phyloP scores from a whole-genome alignment of 1,140 invertebrate species.

The Drosophila trapezifrons region DNA sequence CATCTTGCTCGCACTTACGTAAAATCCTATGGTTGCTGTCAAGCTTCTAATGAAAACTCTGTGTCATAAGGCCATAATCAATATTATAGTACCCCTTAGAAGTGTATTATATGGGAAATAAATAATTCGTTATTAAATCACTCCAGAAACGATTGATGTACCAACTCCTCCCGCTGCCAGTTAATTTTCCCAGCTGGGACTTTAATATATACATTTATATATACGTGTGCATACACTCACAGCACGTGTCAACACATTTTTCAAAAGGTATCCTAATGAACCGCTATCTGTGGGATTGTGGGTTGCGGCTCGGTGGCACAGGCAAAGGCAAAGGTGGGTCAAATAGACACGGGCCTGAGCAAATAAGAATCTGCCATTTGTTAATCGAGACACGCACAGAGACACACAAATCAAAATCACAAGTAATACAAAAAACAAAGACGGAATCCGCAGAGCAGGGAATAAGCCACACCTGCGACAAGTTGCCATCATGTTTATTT shows the following conservation, averaged over 20 bases:
- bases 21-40: too few relatives aligned
- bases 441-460: slow-evolving; percentile 9
- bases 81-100: not conserved
- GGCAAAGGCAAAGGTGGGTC: slow-evolving; percentile 9
- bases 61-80: too few relatives aligned
- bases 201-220: not conserved
- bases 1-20: too few relatives aligned
- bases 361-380: slow-evolving; percentile 43
- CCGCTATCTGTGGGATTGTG: slow-evolving; percentile 11
- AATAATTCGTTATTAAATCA: slow-evolving; percentile 8
- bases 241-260: slow-evolving; percentile 32
- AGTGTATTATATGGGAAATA: not conserved
- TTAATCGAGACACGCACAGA: slow-evolving; percentile 49
- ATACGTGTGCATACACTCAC: not conserved
- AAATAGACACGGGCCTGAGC: slow-evolving; percentile 16
- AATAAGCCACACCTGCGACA: slow-evolving; percentile 42
- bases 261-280: slow-evolving; percentile 45
- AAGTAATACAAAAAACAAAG: slow-evolving; percentile 43
- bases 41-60: too few relatives aligned
- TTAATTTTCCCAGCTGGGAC: slow-evolving; percentile 11
- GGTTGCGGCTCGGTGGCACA: not conserved
- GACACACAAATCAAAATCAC: slow-evolving; percentile 43
- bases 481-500: slow-evolving; percentile 41
- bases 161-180: not conserved
- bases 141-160: not conserved